Percentiles rank a stretch among this genome's conserved stretches.
Conservation (phyloP, 2,113 vertebrate genomes). For the Tichodroma muraria region DNA sequence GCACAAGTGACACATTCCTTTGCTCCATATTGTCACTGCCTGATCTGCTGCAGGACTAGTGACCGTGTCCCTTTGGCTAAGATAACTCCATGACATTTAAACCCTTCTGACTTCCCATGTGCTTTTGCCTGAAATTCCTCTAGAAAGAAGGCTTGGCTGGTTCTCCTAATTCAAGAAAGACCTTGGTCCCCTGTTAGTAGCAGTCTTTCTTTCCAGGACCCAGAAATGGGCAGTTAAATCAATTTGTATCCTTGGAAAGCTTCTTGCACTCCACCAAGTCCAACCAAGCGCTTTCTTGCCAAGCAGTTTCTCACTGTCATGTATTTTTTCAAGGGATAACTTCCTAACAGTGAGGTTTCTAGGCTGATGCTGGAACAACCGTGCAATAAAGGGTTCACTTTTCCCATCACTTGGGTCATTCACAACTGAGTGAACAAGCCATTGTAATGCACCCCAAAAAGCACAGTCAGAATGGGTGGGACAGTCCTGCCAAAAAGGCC, state of each 20-base stretch:
- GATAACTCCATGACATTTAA: not conserved
- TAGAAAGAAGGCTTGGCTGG: not conserved
- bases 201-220: constrained; percentile 3
- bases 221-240: constrained; percentile 3
- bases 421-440: not conserved
- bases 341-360: not conserved
- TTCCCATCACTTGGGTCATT: not conserved
- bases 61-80: not conserved
- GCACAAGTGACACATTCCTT: not conserved
- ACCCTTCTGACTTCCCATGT: not conserved
- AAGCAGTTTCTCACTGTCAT: not conserved
- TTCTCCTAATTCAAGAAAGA: not conserved
- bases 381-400: too few relatives aligned
- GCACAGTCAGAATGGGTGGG: not conserved
- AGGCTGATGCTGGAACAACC: not conserved
- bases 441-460: not conserved
- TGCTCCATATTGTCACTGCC: not conserved
- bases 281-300: constrained; percentile 4
- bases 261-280: not conserved
- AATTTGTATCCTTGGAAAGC: constrained; percentile 17
- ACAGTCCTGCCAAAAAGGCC: not conserved
- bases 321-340: not conserved
- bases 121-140: not conserved
- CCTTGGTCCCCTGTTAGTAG: not conserved
- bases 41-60: not conserved